A percentile compares a stretch with the other conserved stretches of the same genome.
Evolutionary conservation across 2,888 invertebrate genomes (phyloP).

Genomic region (Cryptocephalus moraei): DNA sequence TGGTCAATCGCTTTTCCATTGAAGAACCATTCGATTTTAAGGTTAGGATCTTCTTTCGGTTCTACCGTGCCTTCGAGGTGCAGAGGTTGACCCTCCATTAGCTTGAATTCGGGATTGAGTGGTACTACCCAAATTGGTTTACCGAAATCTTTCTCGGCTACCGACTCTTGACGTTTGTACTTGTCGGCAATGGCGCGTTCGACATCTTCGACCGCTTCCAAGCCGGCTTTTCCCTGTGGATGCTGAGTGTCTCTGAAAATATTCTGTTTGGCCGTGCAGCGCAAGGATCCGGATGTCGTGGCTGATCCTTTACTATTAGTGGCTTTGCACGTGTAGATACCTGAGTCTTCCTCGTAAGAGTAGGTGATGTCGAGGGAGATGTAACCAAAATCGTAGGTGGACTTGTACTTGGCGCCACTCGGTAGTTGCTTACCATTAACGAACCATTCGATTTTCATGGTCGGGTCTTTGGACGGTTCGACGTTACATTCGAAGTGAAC

Average conservation of each 20-base stretch:
- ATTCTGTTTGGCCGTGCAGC: conserved; percentile 68
- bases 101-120: conserved; percentile 65
- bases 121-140: conserved; percentile 83
- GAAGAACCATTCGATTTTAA: conserved; percentile 90
- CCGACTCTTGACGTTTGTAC: conserved; percentile 56
- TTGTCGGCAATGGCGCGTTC: conserved; percentile 71
- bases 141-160: conserved; percentile 67
- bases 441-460: conserved; percentile 89
- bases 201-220: conserved; percentile 81
- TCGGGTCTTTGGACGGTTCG: conserved; percentile 85
- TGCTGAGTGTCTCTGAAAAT: conserved; percentile 88
- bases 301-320: conserved; percentile 81
- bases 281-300: conserved; percentile 80
- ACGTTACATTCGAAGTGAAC: conserved; percentile 88
- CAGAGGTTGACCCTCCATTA: conserved; percentile 73
- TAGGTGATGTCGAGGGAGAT: conserved; percentile 83
- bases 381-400: conserved; percentile 92
- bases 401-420: conserved; percentile 81
- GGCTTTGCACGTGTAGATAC: conserved; percentile 83
- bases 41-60: conserved; percentile 84
- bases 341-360: conserved; percentile 85
- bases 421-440: conserved; percentile 84
- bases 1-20: conserved; percentile 82
- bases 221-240: conserved; percentile 84
- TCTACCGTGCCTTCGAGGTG: conserved; percentile 93